Evolutionary conservation across 2,113 vertebrate species (phyloP).

Genomic region (Pithys albifrons): DNA sequence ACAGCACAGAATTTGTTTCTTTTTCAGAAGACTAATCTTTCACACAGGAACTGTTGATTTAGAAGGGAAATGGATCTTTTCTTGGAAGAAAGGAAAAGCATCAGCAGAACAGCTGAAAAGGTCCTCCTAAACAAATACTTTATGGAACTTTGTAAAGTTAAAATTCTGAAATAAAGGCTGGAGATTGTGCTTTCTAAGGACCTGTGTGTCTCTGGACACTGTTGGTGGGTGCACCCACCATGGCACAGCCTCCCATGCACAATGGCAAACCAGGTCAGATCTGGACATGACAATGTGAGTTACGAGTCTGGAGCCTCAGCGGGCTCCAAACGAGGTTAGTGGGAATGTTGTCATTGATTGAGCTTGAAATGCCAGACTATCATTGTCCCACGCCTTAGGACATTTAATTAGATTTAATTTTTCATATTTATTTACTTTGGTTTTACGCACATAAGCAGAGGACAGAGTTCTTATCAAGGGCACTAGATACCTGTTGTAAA

Average conservation of each 20-base stretch:
- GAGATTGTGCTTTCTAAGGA: background rate
- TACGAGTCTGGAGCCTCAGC: slow-evolving; percentile 13
- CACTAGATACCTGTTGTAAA: background rate
- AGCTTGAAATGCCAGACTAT: slow-evolving; percentile 54
- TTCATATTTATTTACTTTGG: slow-evolving; percentile 60
- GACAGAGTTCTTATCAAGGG: slow-evolving; percentile 42
- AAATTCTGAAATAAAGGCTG: background rate
- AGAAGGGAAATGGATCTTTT: background rate
- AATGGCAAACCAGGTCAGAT: background rate
- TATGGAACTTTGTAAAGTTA: background rate
- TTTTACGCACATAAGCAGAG: slow-evolving; percentile 52
- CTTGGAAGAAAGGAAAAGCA: background rate
- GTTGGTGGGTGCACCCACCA: fast-evolving
- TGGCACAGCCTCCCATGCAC: background rate
- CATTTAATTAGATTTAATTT: slow-evolving; percentile 65
- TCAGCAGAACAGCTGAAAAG: background rate
- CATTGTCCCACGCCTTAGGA: slow-evolving; percentile 42
- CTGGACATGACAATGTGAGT: slow-evolving; percentile 51
- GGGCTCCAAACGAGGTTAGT: slow-evolving; percentile 44
- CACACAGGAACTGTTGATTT: background rate
- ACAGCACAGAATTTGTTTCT: background rate
- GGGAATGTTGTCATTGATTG: slow-evolving; percentile 52
- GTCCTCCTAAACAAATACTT: background rate
- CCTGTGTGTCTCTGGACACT: fast-evolving
- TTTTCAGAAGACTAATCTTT: background rate